Conservation (phyloP, 2,797 vertebrate genomes). For the Chromis chromis region DNA sequence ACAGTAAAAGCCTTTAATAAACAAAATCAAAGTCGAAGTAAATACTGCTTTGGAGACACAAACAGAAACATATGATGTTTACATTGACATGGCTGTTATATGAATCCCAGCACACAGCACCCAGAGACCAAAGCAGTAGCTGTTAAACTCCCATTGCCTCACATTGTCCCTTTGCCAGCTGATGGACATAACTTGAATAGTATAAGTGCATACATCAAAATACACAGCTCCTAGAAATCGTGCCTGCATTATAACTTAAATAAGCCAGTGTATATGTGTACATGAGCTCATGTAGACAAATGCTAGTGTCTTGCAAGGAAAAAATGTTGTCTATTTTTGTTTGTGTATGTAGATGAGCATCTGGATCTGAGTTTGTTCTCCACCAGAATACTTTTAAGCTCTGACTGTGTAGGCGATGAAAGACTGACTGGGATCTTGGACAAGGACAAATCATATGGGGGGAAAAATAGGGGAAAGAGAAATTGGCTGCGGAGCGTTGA, state of each 20-base stretch:
- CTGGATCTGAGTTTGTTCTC: slow-evolving; percentile 65
- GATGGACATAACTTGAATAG: slow-evolving; percentile 48
- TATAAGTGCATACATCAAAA: slow-evolving; percentile 40
- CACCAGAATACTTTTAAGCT: slow-evolving; percentile 66
- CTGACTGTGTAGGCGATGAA: slow-evolving; percentile 78
- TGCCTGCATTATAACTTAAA: slow-evolving; percentile 43
- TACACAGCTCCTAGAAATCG: slow-evolving; percentile 38
- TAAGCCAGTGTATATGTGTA: slow-evolving; percentile 7
- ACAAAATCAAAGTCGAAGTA: slow-evolving; percentile 79
- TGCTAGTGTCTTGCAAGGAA: slow-evolving; percentile 29
- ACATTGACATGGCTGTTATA: slow-evolving; percentile 66
- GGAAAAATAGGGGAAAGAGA: slow-evolving; percentile 71
- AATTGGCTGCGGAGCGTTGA: slow-evolving; percentile 78
- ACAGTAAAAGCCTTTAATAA: slow-evolving; percentile 75
- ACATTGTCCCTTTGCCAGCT: slow-evolving; percentile 3
- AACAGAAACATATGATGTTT: slow-evolving; percentile 75
- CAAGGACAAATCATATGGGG: slow-evolving; percentile 77
- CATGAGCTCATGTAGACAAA: slow-evolving; percentile 28
- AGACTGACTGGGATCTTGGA: slow-evolving; percentile 78
- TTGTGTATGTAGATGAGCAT: slow-evolving; percentile 63
- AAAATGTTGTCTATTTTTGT: slow-evolving; percentile 52
- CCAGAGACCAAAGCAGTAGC: slow-evolving; percentile 45
- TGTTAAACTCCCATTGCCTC: slow-evolving; percentile 42
- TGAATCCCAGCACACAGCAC: slow-evolving; percentile 59
- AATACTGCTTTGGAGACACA: slow-evolving; percentile 67